Conservation (phyloP, 53 echinoderm and acorn worm genomes). For the Henricia sp. region DNA sequence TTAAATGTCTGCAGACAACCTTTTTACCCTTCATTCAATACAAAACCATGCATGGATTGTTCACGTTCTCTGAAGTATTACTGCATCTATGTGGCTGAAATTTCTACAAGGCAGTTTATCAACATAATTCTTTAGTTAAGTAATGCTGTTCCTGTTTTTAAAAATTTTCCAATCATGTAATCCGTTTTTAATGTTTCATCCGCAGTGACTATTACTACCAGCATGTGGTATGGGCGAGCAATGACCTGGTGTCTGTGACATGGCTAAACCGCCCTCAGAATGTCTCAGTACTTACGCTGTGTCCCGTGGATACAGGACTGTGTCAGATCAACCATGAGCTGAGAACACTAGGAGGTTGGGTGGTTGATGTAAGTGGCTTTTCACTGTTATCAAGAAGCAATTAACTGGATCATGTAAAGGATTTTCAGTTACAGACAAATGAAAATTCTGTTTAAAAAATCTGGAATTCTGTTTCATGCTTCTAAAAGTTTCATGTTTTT, state of each 20-base stretch:
- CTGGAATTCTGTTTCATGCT: no score
- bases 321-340: constrained; percentile 73
- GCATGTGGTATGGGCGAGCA: constrained; percentile 81
- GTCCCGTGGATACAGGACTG: constrained; percentile 65
- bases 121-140: no score
- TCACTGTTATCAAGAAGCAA: not conserved
- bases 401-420: not conserved
- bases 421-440: no score
- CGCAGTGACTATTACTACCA: constrained; percentile 84
- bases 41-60: no score
- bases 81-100: no score
- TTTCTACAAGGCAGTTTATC: no score
- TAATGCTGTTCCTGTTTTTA: no score
- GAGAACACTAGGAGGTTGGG: constrained; percentile 74
- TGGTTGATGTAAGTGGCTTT: constrained; percentile 73
- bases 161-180: not conserved
- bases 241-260: constrained; percentile 65
- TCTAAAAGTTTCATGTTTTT: no score
- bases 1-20: no score
- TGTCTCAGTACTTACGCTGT: constrained; percentile 69
- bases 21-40: no score
- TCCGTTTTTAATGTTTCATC: not conserved
- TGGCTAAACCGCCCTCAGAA: constrained; percentile 93
- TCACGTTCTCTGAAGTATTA: no score
- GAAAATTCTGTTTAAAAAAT: no score